phyloP scores from a whole-genome alignment of 2,797 vertebrate genomes.

The Bufotes viridis region DNA sequence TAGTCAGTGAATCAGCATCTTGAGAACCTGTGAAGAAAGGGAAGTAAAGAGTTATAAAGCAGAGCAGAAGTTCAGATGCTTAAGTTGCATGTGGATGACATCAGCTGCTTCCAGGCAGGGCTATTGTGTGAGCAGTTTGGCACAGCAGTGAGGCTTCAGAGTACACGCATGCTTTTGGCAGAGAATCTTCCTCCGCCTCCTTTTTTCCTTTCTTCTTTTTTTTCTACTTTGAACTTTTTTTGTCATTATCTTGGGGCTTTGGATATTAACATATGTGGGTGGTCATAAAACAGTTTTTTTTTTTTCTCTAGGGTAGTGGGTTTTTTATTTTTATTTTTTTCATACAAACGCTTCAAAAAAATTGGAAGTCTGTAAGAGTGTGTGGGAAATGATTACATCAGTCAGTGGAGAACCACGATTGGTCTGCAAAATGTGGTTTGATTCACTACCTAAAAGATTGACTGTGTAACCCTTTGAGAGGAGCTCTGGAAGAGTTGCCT shows the following conservation, averaged over 20 bases:
- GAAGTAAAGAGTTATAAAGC: constrained; percentile 34
- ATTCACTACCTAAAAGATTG: constrained; percentile 87
- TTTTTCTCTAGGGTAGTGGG: constrained; percentile 49
- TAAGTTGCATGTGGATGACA: constrained; percentile 70
- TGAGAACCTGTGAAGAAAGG: constrained; percentile 40
- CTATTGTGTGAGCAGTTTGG: constrained; percentile 71
- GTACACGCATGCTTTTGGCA: constrained; percentile 58
- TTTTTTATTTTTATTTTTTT: not conserved
- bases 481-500: constrained; percentile 80
- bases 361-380: constrained; percentile 74
- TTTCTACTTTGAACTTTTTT: constrained; percentile 48
- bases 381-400: constrained; percentile 90
- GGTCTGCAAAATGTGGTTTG: constrained; percentile 87
- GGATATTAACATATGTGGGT: constrained; percentile 29
- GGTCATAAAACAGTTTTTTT: constrained; percentile 24
- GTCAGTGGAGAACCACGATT: constrained; percentile 83
- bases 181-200: constrained; percentile 7
- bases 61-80: constrained; percentile 68
- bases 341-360: constrained; percentile 56
- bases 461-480: constrained; percentile 88
- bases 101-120: constrained; percentile 72
- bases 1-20: not conserved
- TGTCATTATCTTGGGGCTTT: constrained; percentile 37
- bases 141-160: constrained; percentile 71
- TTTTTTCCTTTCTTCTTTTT: not conserved